Conservation (phyloP, 2,797 vertebrate species). For the Acipenser oxyrinchus region DNA sequence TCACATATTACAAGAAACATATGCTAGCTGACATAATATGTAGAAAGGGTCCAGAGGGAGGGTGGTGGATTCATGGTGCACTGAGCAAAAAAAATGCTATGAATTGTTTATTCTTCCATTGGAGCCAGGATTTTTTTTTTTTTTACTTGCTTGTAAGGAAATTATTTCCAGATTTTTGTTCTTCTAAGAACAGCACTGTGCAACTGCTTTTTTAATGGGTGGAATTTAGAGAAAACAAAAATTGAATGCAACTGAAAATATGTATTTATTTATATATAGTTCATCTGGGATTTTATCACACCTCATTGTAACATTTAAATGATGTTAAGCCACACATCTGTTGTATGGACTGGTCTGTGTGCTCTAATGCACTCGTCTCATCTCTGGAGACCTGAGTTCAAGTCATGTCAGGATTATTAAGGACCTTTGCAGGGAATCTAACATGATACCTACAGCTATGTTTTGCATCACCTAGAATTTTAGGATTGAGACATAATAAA, state of each 20-base stretch:
- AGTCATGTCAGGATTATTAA: background rate
- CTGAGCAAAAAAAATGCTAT: conserved; percentile 32
- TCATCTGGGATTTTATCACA: conserved; percentile 52
- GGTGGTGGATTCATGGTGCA: conserved; percentile 60
- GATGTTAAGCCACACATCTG: conserved; percentile 37
- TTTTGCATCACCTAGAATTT: background rate
- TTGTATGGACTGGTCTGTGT: conserved; percentile 37
- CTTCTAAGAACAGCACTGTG: background rate
- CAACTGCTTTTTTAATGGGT: background rate
- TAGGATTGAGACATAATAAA: background rate
- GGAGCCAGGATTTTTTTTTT: conserved; percentile 16
- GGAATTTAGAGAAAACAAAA: conserved; percentile 3
- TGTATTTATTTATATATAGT: conserved; percentile 35
- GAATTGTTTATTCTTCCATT: conserved; percentile 35
- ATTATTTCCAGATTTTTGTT: conserved; percentile 15
- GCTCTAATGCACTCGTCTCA: background rate
- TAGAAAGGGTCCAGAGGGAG: conserved; percentile 62
- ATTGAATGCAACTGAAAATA: conserved; percentile 12
- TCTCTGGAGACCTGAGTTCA: background rate
- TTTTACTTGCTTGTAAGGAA: conserved; percentile 19
- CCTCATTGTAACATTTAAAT: too few relatives aligned
- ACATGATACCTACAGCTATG: background rate
- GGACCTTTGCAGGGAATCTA: background rate
- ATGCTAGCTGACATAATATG: conserved; percentile 56
- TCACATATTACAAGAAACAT: conserved; percentile 70